Evolutionary conservation across 2,797 vertebrate species (phyloP).

Genomic region (Molossus alvarezi): DNA sequence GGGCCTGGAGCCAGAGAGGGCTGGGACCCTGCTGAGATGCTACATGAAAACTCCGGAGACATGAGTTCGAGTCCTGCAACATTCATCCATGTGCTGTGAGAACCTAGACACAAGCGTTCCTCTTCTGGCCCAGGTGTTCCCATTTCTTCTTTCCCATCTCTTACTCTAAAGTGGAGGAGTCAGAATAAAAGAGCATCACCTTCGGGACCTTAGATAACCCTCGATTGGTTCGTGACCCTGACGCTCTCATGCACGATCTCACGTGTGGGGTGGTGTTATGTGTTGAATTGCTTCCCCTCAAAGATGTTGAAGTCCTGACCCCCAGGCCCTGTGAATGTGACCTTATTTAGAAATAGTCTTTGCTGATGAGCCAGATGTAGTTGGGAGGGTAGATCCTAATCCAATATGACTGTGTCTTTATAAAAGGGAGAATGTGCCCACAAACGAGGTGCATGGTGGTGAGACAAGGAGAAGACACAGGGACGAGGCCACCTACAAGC

Average conservation of each 20-base stretch:
- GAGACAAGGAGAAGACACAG: fast-evolving
- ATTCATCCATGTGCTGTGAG: fast-evolving
- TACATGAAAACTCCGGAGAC: fast-evolving
- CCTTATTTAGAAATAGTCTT: background rate
- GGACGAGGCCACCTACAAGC: background rate
- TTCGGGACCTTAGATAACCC: background rate
- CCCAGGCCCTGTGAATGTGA: background rate
- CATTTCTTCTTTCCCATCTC: background rate
- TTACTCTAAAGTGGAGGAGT: background rate
- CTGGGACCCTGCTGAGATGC: background rate
- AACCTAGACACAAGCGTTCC: fast-evolving
- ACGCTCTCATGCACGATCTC: background rate
- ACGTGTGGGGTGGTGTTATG: background rate
- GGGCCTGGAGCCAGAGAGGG: fast-evolving
- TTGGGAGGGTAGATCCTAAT: background rate
- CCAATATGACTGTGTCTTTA: too few relatives aligned
- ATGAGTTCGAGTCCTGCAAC: fast-evolving
- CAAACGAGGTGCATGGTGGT: background rate
- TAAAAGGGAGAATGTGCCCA: background rate
- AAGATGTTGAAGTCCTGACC: background rate
- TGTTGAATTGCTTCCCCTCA: background rate
- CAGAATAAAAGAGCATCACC: background rate
- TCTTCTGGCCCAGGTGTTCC: background rate
- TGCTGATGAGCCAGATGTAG: background rate
- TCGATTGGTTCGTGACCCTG: background rate